These are phyloP conservation scores for Phainopepla nitens DNA, from an alignment of 2,113 vertebrate genomes.

Conservation along the genomic window DNA sequence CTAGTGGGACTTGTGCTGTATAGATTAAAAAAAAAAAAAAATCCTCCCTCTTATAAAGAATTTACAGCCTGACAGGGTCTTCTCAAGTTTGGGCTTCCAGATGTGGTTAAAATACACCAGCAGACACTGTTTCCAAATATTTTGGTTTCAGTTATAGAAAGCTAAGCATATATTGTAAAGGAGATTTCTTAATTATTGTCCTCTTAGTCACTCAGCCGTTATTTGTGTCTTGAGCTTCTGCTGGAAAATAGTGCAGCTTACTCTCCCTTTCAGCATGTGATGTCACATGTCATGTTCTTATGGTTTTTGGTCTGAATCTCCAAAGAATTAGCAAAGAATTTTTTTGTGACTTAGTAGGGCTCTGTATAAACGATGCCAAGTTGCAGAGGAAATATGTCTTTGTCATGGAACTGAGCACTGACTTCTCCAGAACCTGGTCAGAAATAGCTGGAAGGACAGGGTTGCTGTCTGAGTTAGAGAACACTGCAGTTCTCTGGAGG, in stretches of 20 bases:
- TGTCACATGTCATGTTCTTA: not conserved
- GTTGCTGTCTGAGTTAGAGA: not conserved
- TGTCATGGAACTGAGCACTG: not conserved
- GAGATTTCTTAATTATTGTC: not conserved
- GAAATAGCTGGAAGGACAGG: not conserved
- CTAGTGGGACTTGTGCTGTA: not conserved
- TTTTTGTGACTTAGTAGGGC: not conserved
- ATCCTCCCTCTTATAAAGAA: not conserved
- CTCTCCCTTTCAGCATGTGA: not conserved
- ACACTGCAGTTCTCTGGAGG: not conserved
- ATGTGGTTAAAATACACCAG: not conserved
- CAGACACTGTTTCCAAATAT: not conserved
- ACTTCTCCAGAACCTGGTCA: not conserved
- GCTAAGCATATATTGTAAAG: not conserved
- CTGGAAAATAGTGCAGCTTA: not conserved
- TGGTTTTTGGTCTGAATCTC: not conserved
- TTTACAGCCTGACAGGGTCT: not conserved
- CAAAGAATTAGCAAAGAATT: not conserved
- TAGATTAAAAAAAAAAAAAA: not conserved
- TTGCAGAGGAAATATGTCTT: not conserved
- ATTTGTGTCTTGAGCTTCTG: not conserved
- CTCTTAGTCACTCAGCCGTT: not conserved
- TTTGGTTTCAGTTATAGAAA: not conserved
- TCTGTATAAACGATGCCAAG: fast-evolving
- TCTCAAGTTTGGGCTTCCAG: not conserved